phyloP scores from a whole-genome alignment of 2,113 vertebrate species.

The Lichenostomus cassidix region DNA sequence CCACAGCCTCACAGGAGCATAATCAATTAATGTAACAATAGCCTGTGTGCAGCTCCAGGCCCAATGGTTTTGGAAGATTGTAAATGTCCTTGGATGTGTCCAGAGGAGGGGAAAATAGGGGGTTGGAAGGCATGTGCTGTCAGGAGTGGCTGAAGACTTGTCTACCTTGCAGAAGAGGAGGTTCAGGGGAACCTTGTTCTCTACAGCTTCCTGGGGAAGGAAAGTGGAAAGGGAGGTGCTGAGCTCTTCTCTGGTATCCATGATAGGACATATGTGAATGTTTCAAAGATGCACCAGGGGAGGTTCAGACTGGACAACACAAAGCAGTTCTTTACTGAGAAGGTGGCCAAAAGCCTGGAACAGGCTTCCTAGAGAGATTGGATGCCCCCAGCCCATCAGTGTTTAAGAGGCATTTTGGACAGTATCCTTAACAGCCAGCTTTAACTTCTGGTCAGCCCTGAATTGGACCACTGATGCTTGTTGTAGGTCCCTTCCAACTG shows the following conservation, averaged over 20 bases:
- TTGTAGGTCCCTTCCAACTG: background rate
- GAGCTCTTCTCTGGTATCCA: background rate
- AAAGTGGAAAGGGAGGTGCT: background rate
- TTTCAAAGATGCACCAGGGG: background rate
- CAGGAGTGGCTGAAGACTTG: background rate
- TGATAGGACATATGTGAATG: fast-evolving
- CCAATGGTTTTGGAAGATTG: background rate
- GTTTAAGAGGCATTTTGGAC: background rate
- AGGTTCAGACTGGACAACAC: background rate
- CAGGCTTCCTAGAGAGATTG: background rate
- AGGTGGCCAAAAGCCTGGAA: background rate
- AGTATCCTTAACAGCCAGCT: background rate
- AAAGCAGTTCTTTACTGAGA: background rate
- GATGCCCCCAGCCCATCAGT: background rate
- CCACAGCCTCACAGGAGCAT: background rate
- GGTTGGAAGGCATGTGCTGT: background rate
- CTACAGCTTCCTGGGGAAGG: background rate
- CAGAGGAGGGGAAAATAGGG: background rate
- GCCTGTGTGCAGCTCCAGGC: background rate
- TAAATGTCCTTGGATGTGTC: background rate
- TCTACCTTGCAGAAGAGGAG: background rate
- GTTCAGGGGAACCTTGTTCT: background rate
- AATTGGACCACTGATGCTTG: fast-evolving
- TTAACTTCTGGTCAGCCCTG: background rate
- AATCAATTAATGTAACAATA: background rate